These are phyloP conservation scores for Anoura caudifer DNA, from an alignment of 2,113 vertebrate genomes.

Conservation along the genomic window DNA sequence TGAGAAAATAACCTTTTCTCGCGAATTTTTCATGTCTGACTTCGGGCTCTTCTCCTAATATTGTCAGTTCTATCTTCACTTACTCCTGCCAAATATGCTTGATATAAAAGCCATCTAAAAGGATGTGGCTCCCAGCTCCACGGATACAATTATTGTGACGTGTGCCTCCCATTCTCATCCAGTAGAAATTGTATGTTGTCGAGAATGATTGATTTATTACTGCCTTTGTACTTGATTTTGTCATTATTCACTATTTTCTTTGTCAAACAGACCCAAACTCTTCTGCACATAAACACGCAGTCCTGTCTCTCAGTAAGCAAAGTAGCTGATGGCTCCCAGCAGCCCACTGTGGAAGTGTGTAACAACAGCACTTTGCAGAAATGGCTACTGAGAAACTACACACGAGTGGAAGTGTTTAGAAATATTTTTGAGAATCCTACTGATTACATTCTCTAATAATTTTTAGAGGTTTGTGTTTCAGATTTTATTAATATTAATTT, in stretches of 20 bases:
- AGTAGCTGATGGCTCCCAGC: slow-evolving; percentile 86
- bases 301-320: slow-evolving; percentile 93
- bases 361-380: slow-evolving; percentile 84
- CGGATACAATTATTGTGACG: slow-evolving; percentile 35
- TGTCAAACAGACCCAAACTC: slow-evolving; percentile 87
- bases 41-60: not conserved
- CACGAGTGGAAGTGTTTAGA: slow-evolving; percentile 87
- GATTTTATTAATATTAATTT: not conserved
- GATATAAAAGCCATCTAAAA: not conserved
- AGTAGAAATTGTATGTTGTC: slow-evolving; percentile 54
- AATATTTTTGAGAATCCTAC: slow-evolving; percentile 90
- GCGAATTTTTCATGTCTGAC: not conserved
- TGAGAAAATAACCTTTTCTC: not conserved
- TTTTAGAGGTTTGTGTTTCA: slow-evolving; percentile 74
- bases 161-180: not conserved
- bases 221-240: not conserved
- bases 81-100: not conserved
- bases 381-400: slow-evolving; percentile 91
- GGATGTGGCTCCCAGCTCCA: not conserved
- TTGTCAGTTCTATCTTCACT: slow-evolving; percentile 4
- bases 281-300: slow-evolving; percentile 94
- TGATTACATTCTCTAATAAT: slow-evolving; percentile 89
- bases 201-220: slow-evolving; percentile 47
- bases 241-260: slow-evolving; percentile 70
- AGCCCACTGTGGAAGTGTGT: slow-evolving; percentile 91